These are phyloP conservation scores for Poecilobothrus nobilitatus DNA, from an alignment of 2,888 invertebrate species.

Conservation along the genomic window DNA sequence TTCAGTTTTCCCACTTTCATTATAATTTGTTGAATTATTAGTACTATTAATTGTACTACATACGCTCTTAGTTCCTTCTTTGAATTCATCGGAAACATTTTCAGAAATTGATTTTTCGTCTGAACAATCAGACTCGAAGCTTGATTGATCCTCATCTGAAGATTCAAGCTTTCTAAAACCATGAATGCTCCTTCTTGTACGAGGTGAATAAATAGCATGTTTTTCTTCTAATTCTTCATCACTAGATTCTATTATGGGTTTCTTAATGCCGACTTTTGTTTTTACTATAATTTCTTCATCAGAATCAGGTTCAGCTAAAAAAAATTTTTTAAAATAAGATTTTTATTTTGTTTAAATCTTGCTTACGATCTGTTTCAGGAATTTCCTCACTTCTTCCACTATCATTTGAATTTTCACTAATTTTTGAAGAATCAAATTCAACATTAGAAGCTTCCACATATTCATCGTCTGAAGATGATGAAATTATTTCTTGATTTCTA, in stretches of 20 bases:
- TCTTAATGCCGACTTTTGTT: neutral
- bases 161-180: slow-evolving; percentile 15
- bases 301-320: neutral
- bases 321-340: neutral
- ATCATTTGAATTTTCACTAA: neutral
- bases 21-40: too few species aligned
- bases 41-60: too few species aligned
- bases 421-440: neutral
- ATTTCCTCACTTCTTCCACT: neutral
- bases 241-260: neutral
- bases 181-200: slow-evolving; percentile 20
- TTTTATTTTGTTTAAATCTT: neutral
- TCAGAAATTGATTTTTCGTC: too few species aligned
- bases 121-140: too few species aligned
- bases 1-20: neutral
- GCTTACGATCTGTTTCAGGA: neutral
- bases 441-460: neutral
- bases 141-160: slow-evolving; percentile 10
- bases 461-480: slow-evolving; percentile 9
- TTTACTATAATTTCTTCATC: neutral
- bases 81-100: too few species aligned
- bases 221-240: slow-evolving; percentile 12
- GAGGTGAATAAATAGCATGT: slow-evolving; percentile 16
- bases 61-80: too few species aligned
- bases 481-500: neutral